Percentiles rank a stretch among this genome's conserved stretches.
Evolutionary conservation across 1,140 invertebrate genomes (phyloP).

Genomic region (Bombus waltoni): DNA sequence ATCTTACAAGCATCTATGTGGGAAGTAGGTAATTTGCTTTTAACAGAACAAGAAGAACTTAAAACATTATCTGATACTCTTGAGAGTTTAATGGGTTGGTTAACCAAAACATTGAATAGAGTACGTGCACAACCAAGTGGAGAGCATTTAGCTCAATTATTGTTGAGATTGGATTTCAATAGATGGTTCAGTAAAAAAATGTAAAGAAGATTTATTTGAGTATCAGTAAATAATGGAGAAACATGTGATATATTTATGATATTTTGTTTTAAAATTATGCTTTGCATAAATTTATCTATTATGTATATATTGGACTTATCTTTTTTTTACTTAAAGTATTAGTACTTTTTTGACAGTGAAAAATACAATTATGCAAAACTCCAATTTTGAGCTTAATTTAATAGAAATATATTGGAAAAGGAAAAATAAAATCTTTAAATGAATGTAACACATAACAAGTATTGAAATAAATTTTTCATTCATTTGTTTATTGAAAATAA

Average conservation of each 20-base stretch:
- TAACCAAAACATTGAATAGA: conserved; percentile 83
- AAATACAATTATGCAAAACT: not conserved
- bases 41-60: conserved; percentile 78
- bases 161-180: conserved; percentile 90
- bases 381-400: not conserved
- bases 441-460: not conserved
- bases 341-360: not conserved
- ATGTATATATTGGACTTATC: not conserved
- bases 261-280: conserved; percentile 16
- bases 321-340: not conserved
- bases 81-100: conserved; percentile 78
- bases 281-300: not conserved
- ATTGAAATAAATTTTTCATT: not conserved
- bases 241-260: not conserved
- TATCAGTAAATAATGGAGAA: not conserved
- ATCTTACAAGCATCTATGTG: conserved; percentile 80
- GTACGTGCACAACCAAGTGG: conserved; percentile 86
- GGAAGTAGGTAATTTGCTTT: conserved; percentile 78
- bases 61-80: conserved; percentile 77
- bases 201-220: conserved; percentile 6
- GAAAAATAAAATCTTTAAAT: not conserved
- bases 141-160: conserved; percentile 86
- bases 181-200: conserved; percentile 87
- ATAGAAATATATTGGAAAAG: not conserved
- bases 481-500: conserved; percentile 17